These are phyloP conservation scores for Balanococcus diminutus DNA, from an alignment of 2,888 invertebrate species.

Conservation along the genomic window DNA sequence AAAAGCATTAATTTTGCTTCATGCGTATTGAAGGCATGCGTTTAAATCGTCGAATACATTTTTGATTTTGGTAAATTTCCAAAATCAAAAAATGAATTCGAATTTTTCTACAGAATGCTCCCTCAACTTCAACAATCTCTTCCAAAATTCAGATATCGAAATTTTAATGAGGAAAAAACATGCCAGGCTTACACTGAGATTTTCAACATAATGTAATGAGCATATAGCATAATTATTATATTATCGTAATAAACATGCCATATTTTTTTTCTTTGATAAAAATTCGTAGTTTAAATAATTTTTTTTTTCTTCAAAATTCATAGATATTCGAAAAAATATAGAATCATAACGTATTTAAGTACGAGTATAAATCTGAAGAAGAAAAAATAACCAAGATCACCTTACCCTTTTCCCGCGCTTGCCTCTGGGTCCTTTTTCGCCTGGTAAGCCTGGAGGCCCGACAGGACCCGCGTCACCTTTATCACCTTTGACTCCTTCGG, in stretches of 20 bases:
- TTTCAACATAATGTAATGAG: not conserved
- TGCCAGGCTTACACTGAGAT: not conserved
- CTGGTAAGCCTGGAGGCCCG: constrained; percentile 77
- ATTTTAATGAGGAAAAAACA: not conserved
- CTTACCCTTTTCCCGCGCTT: constrained; percentile 92
- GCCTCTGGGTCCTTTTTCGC: constrained; percentile 89
- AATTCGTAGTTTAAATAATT: not conserved
- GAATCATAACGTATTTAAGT: not conserved
- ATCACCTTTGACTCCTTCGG: constrained; percentile 69
- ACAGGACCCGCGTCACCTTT: constrained; percentile 79
- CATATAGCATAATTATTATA: no score
- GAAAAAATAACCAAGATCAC: constrained; percentile 7
- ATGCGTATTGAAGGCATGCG: not conserved
- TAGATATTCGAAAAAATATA: not conserved
- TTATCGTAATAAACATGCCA: not conserved
- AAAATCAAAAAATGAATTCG: not conserved
- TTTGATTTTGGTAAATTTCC: not conserved
- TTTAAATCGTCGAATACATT: not conserved
- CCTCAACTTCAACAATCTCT: no score
- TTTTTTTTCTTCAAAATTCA: not conserved
- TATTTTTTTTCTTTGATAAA: not conserved
- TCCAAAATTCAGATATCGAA: not conserved
- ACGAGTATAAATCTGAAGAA: not conserved
- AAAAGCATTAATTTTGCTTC: not conserved
- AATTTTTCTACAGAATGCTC: not conserved